These are phyloP conservation scores for Suncus etruscus DNA, from an alignment of 2,113 vertebrate species.

Conservation along the genomic window DNA sequence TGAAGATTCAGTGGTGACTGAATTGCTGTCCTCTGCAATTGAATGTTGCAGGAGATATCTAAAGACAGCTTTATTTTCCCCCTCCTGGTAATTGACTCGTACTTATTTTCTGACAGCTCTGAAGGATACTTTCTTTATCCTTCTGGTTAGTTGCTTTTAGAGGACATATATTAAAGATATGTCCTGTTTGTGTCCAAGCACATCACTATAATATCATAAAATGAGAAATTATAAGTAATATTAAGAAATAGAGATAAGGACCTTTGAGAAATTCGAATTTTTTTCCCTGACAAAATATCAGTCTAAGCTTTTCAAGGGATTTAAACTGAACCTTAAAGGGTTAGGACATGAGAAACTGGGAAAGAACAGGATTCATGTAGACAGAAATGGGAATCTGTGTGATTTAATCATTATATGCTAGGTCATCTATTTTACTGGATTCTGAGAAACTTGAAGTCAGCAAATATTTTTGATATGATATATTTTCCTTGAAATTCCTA, in stretches of 20 bases:
- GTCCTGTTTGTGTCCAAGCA: neutral
- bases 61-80: constrained; percentile 49
- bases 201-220: constrained; percentile 59
- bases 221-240: constrained; percentile 58
- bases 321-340: constrained; percentile 41
- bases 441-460: neutral
- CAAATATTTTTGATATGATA: neutral
- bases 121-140: constrained; percentile 38
- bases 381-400: neutral
- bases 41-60: constrained; percentile 3
- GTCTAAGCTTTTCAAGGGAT: constrained; percentile 37
- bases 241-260: constrained; percentile 54
- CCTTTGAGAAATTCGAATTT: constrained; percentile 38
- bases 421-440: neutral
- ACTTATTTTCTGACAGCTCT: constrained; percentile 32
- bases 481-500: neutral
- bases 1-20: constrained; percentile 9
- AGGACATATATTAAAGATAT: neutral
- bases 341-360: constrained; percentile 11
- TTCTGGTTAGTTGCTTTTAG: constrained; percentile 27
- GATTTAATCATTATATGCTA: neutral
- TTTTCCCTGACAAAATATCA: constrained; percentile 27
- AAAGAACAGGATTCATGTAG: neutral
- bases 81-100: constrained; percentile 28
- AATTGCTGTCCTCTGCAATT: constrained; percentile 36